phyloP scores from a whole-genome alignment of 2,113 vertebrate species.

The Cyanistes caeruleus region DNA sequence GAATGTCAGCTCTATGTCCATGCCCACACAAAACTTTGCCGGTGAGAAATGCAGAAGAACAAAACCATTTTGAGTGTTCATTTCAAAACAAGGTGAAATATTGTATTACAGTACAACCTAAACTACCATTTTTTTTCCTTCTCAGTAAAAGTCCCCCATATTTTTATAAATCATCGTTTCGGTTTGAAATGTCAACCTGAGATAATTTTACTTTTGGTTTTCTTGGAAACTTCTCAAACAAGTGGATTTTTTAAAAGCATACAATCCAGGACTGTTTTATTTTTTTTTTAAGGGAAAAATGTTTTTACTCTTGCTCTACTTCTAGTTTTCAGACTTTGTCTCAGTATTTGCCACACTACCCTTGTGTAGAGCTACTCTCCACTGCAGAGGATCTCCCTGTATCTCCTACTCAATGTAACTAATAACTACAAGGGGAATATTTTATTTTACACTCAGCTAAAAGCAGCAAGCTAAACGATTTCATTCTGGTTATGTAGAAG shows the following conservation, averaged over 20 bases:
- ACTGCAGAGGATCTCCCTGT: background rate
- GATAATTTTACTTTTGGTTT: background rate
- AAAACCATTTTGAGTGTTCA: background rate
- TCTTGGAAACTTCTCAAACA: background rate
- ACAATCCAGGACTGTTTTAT: background rate
- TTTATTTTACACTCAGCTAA: background rate
- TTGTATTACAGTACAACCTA: background rate
- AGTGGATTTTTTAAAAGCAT: background rate
- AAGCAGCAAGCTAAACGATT: background rate
- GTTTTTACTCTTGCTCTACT: background rate
- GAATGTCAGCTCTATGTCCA: background rate
- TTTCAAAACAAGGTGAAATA: conserved; percentile 47
- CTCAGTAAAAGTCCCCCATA: background rate
- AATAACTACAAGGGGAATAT: background rate
- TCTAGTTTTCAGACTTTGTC: background rate
- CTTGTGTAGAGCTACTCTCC: background rate
- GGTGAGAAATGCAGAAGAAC: background rate
- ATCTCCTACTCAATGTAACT: background rate
- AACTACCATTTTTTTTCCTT: background rate
- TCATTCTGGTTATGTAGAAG: background rate
- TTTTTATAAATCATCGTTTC: background rate
- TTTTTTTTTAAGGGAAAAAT: background rate
- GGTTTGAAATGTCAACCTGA: background rate
- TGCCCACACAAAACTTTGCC: background rate
- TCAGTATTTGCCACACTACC: background rate